Evolutionary conservation across 2,113 vertebrate genomes (phyloP), one percentile per base, ranked within the genome.

Genomic region (Embiotoca jacksoni): DNA sequence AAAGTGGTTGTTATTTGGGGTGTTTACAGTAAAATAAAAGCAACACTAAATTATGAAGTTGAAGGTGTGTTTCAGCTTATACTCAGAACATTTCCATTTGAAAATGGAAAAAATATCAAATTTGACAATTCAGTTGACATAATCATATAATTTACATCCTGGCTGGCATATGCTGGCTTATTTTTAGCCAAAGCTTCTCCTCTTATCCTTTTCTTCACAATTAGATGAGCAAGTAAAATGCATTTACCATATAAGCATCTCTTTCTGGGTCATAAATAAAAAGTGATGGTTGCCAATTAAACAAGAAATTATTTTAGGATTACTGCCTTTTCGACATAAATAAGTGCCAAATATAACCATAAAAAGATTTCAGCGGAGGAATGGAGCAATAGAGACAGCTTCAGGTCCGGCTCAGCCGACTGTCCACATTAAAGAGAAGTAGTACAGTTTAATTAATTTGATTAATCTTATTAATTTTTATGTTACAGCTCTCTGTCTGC

Each of bases 391-490:
- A 14, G 49, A 69, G 59, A 68, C 32, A 36, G 35, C 60, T 74
- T 75, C 62, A 23, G 55, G 36, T 75, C 65, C 31, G 54, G 13
- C 57, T 33, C 44, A 39, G 53, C 57, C 35, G 0, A 58, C 44
- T 66, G 75, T 81, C 47, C 52, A 63, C 62, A 63, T 74, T 85
- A 60, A 77, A 72, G 54, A 65, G 36, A 74, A 67, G 66, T 68
- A 15, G 52, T 63, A 41, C 59, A 64, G 37, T 81, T 88, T 78
- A 84, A 90, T 90, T 78, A 89, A 87, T 86, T 82, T 79, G 78
- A 91, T 91, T 87, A 87, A 90, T 86, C 75, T 83, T 44, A 77
- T 89, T 81, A 74, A 86, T 84, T 90, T 84, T 86, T 88, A 80
- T 60, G 39, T 88, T 79, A 59, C 65, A 41, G 83, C 81, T 82